phyloP scores from a whole-genome alignment of 2,797 vertebrate genomes.

The Tamandua tetradactyla region DNA sequence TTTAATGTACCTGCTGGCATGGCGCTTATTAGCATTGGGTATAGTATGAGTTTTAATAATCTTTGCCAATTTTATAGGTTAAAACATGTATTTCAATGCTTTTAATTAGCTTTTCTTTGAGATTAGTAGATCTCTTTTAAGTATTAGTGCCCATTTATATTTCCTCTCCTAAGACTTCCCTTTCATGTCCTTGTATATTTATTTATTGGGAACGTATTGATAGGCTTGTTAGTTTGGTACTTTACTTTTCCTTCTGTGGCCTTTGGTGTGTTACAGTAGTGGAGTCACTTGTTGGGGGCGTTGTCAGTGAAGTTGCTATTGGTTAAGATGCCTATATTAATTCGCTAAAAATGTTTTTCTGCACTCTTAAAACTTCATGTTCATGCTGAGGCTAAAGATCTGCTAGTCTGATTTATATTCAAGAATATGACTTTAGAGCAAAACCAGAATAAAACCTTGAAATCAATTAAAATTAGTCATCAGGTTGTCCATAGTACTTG shows the following conservation, averaged over 20 bases:
- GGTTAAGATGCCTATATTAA: neutral
- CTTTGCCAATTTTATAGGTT: neutral
- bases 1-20: neutral
- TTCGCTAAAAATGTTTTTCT: neutral
- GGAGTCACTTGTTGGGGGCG: neutral
- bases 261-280: neutral
- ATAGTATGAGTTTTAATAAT: neutral
- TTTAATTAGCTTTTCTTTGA: neutral
- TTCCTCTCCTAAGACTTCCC: neutral
- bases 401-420: neutral
- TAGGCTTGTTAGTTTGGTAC: neutral
- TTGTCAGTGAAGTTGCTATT: neutral
- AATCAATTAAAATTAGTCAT: neutral
- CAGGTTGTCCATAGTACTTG: neutral
- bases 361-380: neutral
- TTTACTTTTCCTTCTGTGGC: neutral
- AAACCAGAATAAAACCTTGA: slow-evolving; percentile 37
- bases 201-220: neutral
- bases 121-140: neutral
- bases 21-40: neutral
- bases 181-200: neutral
- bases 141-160: neutral
- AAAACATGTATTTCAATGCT: neutral
- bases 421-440: neutral
- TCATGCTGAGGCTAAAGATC: neutral